A percentile compares a stretch with the other conserved stretches of the same genome.
Evolutionary conservation across 2,797 vertebrate genomes (phyloP).

Genomic region (Danio aesculapii): DNA sequence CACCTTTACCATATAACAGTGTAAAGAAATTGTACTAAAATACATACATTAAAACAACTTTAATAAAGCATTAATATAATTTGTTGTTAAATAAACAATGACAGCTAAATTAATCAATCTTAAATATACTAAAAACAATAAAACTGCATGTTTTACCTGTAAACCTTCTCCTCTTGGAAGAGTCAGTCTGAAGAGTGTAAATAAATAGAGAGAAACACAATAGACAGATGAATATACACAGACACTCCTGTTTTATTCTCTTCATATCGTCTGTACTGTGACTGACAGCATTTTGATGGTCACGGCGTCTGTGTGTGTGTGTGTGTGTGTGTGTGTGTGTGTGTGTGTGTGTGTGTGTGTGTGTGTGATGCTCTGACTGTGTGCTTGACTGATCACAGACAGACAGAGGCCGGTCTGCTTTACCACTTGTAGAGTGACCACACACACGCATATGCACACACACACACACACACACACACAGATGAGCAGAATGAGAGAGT

Average conservation of each 20-base stretch:
- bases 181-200: background rate
- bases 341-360: background rate
- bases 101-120: too few species aligned
- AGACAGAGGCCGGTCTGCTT: conserved; percentile 6
- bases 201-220: conserved; percentile 41
- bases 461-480: background rate
- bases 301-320: background rate
- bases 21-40: too few species aligned
- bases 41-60: too few species aligned
- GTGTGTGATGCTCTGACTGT: background rate
- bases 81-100: too few species aligned
- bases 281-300: conserved; percentile 7
- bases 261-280: background rate
- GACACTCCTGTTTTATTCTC: background rate
- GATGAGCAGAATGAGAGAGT: conserved; percentile 28
- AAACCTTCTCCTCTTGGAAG: too few species aligned
- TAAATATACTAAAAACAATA: too few species aligned
- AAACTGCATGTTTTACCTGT: too few species aligned
- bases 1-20: too few species aligned
- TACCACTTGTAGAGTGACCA: conserved; percentile 52
- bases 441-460: background rate
- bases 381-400: conserved; percentile 19
- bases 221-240: conserved; percentile 8
- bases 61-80: too few species aligned
- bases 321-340: background rate